Evolutionary conservation across 2,113 vertebrate species (phyloP).

Genomic region (Urocolius indicus): DNA sequence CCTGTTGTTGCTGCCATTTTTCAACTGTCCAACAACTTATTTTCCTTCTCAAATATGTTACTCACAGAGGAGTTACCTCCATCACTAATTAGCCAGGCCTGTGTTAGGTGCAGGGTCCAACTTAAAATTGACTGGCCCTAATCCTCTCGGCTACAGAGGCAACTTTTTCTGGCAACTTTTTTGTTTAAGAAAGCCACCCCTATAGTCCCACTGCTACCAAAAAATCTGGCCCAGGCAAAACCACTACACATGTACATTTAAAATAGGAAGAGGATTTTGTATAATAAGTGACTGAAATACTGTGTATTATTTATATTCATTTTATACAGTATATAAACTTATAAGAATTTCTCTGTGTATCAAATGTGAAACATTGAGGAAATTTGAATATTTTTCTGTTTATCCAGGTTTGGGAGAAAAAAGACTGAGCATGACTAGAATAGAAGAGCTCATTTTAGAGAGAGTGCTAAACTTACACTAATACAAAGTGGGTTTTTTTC

Average conservation of each 20-base stretch:
- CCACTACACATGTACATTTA: neutral
- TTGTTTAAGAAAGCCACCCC: too few species aligned
- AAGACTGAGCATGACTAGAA: neutral
- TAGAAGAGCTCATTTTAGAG: neutral
- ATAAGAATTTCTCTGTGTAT: neutral
- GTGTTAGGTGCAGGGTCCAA: too few species aligned
- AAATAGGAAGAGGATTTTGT: neutral
- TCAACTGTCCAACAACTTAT: too few species aligned
- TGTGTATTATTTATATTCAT: neutral
- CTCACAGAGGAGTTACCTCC: too few species aligned
- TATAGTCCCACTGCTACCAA: too few species aligned
- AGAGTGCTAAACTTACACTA: neutral
- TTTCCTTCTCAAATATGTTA: too few species aligned
- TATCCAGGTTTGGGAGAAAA: neutral
- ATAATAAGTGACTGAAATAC: neutral
- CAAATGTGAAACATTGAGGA: neutral
- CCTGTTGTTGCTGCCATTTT: too few species aligned
- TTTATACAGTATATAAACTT: neutral
- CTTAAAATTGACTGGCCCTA: too few species aligned
- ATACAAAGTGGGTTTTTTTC: neutral
- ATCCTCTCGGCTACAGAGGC: too few species aligned
- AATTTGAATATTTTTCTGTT: neutral
- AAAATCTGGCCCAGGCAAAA: too few species aligned
- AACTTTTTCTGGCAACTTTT: too few species aligned
- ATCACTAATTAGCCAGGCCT: too few species aligned